Evolutionary conservation across 2,113 vertebrate species (phyloP), one percentile per base, ranked within the genome.

Genomic region (Leptocoma aspasia): DNA sequence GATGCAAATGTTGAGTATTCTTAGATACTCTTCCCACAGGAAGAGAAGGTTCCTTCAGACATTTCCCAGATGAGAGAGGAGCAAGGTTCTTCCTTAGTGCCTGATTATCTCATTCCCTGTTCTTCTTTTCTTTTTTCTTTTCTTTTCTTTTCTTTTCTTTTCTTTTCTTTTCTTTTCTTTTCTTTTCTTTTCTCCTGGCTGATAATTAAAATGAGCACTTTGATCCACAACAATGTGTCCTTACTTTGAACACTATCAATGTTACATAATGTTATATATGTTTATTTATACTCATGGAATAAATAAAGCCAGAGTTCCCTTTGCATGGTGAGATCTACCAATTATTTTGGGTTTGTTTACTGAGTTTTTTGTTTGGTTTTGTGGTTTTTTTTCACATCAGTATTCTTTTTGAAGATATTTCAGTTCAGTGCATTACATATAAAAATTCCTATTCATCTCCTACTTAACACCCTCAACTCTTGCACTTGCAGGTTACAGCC

Each of bases 401-500:
- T 13, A 5, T 1, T 76, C 2, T 26, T 56, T 71, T 79, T 72
- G 13, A 19, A 91, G 41, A 17, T 76, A 50, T 49, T 66, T 35
- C 14, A 60, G 8, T 59, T 71, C 6, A 61, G 65, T 27, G 2
- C 15, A 27, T 63, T 42, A 16, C 7, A 22, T 23, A 18, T 10
- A 68, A 82, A 54, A 47, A 49, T 28, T 68, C 8, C 7, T 27
- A n/a, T 7, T 8, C 10, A 33, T 16, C 14, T 44, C 9, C 33
- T 68, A 15, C 4, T 85, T 84, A 64, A 19, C 11, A 59, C 19
- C 23, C 7, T 63, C 65, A 53, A 35, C 4, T 24, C 7, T 76
- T 17, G 5, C 10, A 59, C 8, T 4, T 30, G 5, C 3, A 47
- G 65, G 10, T n/a, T 60, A 54, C 6, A 13, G 2, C 7, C 1